Base-by-base conservation (phyloP, 2,797 vertebrate genomes). In the Novumbra hubbsi region DNA sequence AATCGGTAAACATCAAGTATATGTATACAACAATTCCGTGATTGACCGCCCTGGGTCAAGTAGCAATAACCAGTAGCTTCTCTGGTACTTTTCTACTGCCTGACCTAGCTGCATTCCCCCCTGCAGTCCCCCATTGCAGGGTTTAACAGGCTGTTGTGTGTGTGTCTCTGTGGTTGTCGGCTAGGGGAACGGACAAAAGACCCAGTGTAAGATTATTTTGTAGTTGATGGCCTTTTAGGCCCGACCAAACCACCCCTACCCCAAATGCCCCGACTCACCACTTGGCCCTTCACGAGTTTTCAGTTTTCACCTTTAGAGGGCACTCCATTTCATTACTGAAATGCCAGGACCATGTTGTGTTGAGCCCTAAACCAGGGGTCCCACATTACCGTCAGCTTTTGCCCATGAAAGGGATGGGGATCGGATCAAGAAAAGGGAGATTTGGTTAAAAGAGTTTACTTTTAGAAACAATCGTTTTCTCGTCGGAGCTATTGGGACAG, bases 71-170 rank as follows among this genome's bases (percentile, higher is more conserved):
- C 45, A 69, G 45, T 49, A 24, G 68, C 24, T 21, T 24, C 64
- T 68, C 73, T 73, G 63, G 87, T 90, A 86, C 76, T 90, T 91
- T 90, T 90, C 89, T 89, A 63, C 72, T 34, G 57, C 75, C 72
- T 60, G 62, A 52, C 34, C 30, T 49, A 62, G 41, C 50, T 69
- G 60, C 79, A 89, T 88, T 86, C 88, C 84, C 73, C 72, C 60
- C 77, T 21, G 70, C 62, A 65, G 83, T 81, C 81, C 78, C 81
- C 72, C 57, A 70, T 82, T 75, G 84, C 81, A 83, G n/a, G n/a
- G 76, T 79, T 82, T 85, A 79, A 75, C 72, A 76, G 76, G 55
- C 27, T 34, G 32, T 76, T 34, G 65, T 64, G 63, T 81, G 76
- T 79, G 66, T 32, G 80, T 57, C 38, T 21, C 67, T 66, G 17